A percentile compares a stretch with the other conserved stretches of the same genome.
Evolutionary conservation across 2,888 invertebrate genomes (phyloP).

Genomic region (Ochropleura plecta): DNA sequence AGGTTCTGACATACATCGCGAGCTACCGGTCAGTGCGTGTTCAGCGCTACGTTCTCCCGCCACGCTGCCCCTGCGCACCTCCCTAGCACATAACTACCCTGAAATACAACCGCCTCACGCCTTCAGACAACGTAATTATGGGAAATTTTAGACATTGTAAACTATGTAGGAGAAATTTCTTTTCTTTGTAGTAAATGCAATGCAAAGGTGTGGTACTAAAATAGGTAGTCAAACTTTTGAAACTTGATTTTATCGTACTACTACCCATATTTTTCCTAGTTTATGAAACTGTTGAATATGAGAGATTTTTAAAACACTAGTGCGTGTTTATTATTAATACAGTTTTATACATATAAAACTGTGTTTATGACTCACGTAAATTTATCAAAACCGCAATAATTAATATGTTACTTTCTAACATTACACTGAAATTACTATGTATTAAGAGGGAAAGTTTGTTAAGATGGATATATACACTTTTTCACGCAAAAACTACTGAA

Average conservation of each 20-base stretch:
- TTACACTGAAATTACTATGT: too few relatives aligned
- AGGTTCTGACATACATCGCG: background rate
- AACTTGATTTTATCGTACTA: background rate
- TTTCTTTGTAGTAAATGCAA: slow-evolving; percentile 4
- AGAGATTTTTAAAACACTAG: background rate
- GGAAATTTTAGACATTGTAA: slow-evolving; percentile 7
- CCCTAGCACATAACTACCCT: slow-evolving; percentile 37
- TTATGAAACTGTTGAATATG: background rate
- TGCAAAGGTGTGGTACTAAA: background rate
- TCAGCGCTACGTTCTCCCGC: slow-evolving; percentile 41
- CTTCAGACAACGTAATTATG: slow-evolving; percentile 54
- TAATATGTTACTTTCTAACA: background rate
- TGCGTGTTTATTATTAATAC: background rate
- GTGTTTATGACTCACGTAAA: background rate
- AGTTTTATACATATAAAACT: background rate
- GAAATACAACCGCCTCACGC: slow-evolving; percentile 44
- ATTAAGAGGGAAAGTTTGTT: background rate
- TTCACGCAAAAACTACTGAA: too few relatives aligned
- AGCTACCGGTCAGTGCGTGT: slow-evolving; percentile 40
- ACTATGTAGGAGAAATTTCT: background rate
- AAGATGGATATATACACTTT: background rate
- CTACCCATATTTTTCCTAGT: background rate
- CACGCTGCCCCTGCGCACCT: slow-evolving; percentile 58
- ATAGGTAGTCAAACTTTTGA: background rate
- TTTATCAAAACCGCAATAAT: background rate